Evolutionary conservation across 2,797 vertebrate genomes (phyloP).

Genomic region (Lagothrix lagotricha): DNA sequence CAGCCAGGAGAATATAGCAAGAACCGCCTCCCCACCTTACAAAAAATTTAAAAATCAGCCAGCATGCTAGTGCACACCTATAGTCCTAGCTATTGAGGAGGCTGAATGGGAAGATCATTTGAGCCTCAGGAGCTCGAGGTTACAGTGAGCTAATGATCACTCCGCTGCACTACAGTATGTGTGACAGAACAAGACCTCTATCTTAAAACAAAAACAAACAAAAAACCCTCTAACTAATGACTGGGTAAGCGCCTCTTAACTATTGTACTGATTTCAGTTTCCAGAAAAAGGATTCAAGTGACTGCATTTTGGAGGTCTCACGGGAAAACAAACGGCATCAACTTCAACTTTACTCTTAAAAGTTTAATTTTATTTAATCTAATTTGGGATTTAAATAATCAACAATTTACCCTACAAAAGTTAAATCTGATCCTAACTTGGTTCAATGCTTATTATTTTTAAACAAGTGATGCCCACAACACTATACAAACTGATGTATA

Average conservation of each 20-base stretch:
- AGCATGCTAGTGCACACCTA: neutral
- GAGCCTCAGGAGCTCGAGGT: neutral
- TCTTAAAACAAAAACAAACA: neutral
- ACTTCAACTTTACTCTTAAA: constrained; percentile 1
- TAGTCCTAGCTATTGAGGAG: neutral
- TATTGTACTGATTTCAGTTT: constrained; percentile 16
- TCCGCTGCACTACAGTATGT: neutral
- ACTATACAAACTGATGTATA: neutral
- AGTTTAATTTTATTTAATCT: neutral
- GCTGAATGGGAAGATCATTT: neutral
- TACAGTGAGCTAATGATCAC: neutral
- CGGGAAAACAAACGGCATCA: constrained; percentile 1
- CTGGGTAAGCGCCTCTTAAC: neutral
- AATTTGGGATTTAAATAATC: constrained; percentile 39
- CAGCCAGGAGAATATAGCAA: neutral
- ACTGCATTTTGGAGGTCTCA: neutral
- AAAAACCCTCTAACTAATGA: neutral
- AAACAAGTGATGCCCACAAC: neutral
- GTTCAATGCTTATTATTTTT: neutral
- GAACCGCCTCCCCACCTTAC: neutral
- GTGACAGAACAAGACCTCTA: neutral
- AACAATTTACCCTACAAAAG: constrained; percentile 31
- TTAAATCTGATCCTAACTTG: neutral
- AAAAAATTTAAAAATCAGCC: neutral
- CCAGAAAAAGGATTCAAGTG: neutral